These are phyloP conservation scores for Frankliniella fusca DNA, from an alignment of 2,888 invertebrate genomes.

Conservation along the genomic window DNA sequence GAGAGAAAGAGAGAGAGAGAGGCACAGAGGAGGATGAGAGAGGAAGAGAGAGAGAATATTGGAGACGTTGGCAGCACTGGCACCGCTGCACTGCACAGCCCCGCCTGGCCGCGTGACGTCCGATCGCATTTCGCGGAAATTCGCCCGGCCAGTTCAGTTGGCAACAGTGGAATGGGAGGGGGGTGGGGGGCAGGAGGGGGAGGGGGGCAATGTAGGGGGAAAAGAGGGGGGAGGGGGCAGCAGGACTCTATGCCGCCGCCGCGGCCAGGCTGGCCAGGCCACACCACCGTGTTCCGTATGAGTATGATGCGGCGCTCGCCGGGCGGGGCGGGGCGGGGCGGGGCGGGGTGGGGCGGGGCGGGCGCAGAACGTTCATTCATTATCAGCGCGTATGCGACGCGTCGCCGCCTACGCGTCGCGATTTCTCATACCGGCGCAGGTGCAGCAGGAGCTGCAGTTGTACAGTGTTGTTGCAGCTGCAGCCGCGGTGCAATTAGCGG, in stretches of 20 bases:
- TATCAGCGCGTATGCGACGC: too few relatives aligned
- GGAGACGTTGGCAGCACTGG: background rate
- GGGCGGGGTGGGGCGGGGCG: background rate
- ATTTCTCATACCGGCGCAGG: background rate
- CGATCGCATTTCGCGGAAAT: constrained; percentile 37
- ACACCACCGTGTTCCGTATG: too few relatives aligned
- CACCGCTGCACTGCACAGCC: background rate
- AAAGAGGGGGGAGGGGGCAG: background rate
- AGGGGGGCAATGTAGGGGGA: background rate
- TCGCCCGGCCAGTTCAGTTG: constrained; percentile 36
- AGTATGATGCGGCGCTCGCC: too few relatives aligned
- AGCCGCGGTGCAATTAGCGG: background rate
- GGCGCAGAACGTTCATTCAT: background rate
- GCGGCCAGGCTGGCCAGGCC: too few relatives aligned
- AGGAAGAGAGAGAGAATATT: background rate
- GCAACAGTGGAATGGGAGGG: background rate
- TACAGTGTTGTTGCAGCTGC: background rate
- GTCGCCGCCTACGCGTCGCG: too few relatives aligned
- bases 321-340: background rate
- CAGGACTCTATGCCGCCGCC: background rate
- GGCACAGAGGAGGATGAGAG: background rate
- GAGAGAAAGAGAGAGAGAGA: background rate
- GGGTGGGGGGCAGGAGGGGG: constrained; percentile 14
- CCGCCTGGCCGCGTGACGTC: constrained; percentile 28
- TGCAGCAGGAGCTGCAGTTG: background rate